Evolutionary conservation across 2,113 vertebrate genomes (phyloP).

Genomic region (Ciconia stormi): DNA sequence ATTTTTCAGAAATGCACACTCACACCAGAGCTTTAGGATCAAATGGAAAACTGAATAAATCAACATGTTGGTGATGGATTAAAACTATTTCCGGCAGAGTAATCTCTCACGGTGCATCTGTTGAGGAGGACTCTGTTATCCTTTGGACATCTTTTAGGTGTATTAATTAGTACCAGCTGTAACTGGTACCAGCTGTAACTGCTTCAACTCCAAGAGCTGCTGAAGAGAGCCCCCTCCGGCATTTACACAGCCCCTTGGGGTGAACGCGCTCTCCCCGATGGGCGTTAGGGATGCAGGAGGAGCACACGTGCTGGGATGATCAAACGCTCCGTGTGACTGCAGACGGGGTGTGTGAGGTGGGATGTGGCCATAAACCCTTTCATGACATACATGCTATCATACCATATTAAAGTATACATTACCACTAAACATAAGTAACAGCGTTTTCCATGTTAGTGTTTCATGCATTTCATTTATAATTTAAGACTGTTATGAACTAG

Average conservation of each 20-base stretch:
- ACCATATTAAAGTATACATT: background rate
- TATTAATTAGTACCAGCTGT: background rate
- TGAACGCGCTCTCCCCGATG: accelerated
- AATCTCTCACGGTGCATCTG: background rate
- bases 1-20: background rate
- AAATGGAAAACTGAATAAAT: slow-evolving; percentile 19
- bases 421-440: background rate
- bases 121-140: background rate
- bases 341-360: background rate
- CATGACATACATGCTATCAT: background rate
- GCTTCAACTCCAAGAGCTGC: background rate
- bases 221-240: background rate
- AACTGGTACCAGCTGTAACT: background rate
- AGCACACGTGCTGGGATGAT: background rate
- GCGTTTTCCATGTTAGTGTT: background rate
- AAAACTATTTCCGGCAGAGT: background rate
- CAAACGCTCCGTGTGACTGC: background rate
- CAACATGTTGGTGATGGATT: background rate
- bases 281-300: background rate
- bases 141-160: slow-evolving; percentile 23
- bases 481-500: background rate
- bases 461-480: background rate
- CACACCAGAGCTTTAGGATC: background rate
- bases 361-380: background rate
- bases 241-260: background rate